Evolutionary conservation across 92 coral and sea anemone genomes (phyloP), one percentile per base, ranked within the genome.

Genomic region (Phenganax stokvisi): DNA sequence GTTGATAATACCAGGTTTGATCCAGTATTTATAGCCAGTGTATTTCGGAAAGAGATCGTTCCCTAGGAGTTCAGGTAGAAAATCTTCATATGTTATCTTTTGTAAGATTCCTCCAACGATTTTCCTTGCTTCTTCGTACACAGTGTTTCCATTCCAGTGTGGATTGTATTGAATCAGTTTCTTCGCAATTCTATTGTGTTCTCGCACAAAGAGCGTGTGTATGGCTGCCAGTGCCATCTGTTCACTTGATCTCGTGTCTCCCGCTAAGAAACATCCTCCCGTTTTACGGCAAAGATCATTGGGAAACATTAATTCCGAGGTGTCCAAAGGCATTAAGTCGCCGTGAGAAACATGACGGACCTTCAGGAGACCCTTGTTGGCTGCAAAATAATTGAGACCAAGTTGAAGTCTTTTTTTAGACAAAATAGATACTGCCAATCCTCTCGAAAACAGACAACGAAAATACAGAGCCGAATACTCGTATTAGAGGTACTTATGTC

Each of bases 1-100:
- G 25, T 79, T 79, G 1, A 79, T 63, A n/a, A 64, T 29, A n/a
- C 83, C 74, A 65, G 83, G 74, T 29, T 79, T 64, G 44, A 79
- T 57, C 83, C 83, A 79, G 62, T 79, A 79, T 79, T 65, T 79
- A 54, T 79, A 79, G 52, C 83, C 83, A 61, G 83, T 51, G 55
- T 79, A 79, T 53, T 44, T 58, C 6, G 83, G 83, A 25, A 79
- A 51, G 51, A 60, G 61, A 52, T 65, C 17, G 13, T 17, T 10
- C 30, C 83, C 83, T 3, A 79, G 30, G n/a, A 64, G 20, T 64
- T n/a, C 74, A 44, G 73, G 83, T 2, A 79, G 83, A 30, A 59
- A 79, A 47, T 79, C 83, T 79, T 79, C 83, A 13, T 63, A 79
- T 10, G 83, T 79, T 52, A 79, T 79, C 56, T 79, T 79, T 54